phyloP scores from a whole-genome alignment of 1,140 invertebrate genomes.

The Drosophila rufa region DNA sequence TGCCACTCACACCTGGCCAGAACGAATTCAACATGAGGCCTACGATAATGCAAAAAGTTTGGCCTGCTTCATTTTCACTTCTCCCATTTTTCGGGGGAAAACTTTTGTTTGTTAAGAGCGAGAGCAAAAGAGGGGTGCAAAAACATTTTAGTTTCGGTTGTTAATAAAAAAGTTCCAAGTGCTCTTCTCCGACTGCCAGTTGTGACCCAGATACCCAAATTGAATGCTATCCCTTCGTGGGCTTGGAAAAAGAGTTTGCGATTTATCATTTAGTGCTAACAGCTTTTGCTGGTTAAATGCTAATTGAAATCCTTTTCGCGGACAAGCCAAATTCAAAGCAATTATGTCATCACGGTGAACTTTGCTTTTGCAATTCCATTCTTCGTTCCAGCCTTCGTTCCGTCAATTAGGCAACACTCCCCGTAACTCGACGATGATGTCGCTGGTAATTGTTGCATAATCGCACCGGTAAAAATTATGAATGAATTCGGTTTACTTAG shows the following conservation, averaged over 20 bases:
- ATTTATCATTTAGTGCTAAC: conserved; percentile 48
- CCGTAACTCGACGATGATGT: conserved; percentile 28
- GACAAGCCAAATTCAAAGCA: conserved; percentile 27
- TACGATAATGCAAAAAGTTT: conserved; percentile 34
- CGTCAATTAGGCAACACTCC: conserved; percentile 50
- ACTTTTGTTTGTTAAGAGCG: conserved; percentile 10
- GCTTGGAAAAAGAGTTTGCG: conserved; percentile 11
- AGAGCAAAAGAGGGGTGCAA: not conserved
- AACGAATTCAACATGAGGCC: conserved; percentile 28
- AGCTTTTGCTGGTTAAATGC: conserved; percentile 38
- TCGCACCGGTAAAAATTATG: conserved; percentile 1
- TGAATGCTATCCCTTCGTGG: conserved; percentile 16
- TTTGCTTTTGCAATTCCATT: conserved; percentile 42
- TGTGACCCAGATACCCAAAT: conserved; percentile 19
- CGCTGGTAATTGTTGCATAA: conserved; percentile 46
- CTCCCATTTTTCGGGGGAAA: conserved; percentile 4
- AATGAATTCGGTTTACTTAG: too few relatives aligned
- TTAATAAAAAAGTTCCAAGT: conserved; percentile 31
- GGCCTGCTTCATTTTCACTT: not conserved
- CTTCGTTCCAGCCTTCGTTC: conserved; percentile 33
- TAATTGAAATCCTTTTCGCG: conserved; percentile 40
- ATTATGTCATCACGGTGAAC: conserved; percentile 47
- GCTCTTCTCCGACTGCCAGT: not conserved
- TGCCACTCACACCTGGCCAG: conserved; percentile 36
- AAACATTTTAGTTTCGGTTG: conserved; percentile 26